Conservation (phyloP, 2,113 vertebrate species). For the Pavo muticus region DNA sequence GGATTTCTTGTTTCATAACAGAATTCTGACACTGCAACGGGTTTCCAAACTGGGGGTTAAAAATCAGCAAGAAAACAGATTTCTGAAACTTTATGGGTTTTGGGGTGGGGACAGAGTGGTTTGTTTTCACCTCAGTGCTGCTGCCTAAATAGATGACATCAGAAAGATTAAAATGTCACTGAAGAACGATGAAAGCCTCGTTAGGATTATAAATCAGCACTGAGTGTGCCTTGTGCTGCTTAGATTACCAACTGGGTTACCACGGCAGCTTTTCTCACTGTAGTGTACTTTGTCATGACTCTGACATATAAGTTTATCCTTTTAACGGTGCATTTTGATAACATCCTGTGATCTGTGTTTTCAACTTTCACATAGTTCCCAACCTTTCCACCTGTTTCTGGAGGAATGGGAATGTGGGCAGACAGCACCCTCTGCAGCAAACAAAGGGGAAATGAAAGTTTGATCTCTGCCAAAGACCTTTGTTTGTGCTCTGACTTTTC, state of each 20-base stretch:
- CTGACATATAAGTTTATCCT: neutral
- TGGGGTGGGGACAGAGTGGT: neutral
- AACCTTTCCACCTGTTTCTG: neutral
- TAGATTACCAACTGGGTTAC: neutral
- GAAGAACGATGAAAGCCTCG: neutral
- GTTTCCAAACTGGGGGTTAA: neutral
- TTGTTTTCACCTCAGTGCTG: neutral
- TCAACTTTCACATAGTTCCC: neutral
- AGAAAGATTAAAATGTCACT: neutral
- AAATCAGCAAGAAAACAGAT: neutral
- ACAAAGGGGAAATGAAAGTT: neutral
- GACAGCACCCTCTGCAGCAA: slow-evolving; percentile 65
- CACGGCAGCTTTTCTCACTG: neutral
- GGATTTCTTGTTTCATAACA: neutral
- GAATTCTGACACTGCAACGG: neutral
- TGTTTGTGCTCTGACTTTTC: neutral
- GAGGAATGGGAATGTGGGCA: neutral
- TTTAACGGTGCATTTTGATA: neutral
- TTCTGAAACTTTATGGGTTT: neutral
- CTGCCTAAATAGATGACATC: neutral
- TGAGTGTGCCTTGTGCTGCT: neutral
- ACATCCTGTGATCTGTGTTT: neutral
- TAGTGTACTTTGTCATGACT: fast-evolving
- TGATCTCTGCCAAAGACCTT: neutral
- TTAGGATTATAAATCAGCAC: neutral